Base-by-base conservation (phyloP, 2,113 vertebrate genomes). In the Myotis lucifugus region DNA sequence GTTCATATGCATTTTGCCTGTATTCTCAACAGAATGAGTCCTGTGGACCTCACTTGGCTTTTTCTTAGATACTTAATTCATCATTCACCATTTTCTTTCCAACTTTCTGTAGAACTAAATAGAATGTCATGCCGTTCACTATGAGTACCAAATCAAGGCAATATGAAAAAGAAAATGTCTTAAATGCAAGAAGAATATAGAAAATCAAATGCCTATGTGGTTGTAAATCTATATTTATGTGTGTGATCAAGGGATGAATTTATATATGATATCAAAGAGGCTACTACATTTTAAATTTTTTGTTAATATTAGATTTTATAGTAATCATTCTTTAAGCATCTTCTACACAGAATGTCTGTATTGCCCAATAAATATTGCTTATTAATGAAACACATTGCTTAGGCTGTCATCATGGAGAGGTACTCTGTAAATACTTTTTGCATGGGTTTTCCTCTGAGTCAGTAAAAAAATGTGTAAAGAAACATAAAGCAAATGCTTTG, bases 361-460 rank as follows among this genome's bases (percentile, higher is more conserved):
- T 11, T 88, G 88, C 95, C 70, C 91, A 95, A 95, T 96, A 0
- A 88, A 69, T 92, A 96, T 97, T 96, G 93, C 90, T 98, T 98
- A 96, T 95, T 98, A 97, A 97, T 96, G 92, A 97, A 93, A 86
- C 61, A 72, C 85, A 96, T 96, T 95, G 92, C 94, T 98, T 98
- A 96, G 76, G 85, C 91, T 97, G 93, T 97, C 70, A 87, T 96
- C 78, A 93, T 96, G 87, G 3, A 95, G 79, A 34, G 48, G 98
- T 98, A 97, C 88, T 98, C 96, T 97, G 95, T 97, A 97, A 98
- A 98, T 98, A 98, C 98, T 98, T 98, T 98, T 98, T 98, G 97
- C 98, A 97, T 98, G 97, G 98, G 95, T 97, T 98, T 98, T 98
- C 98, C 98, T 99, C 98, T 98, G 99, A 98, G 98, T 97, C 98